A percentile compares a stretch with the other conserved stretches of the same genome.
Conservation (phyloP, 2,888 invertebrate genomes). For the Lasioglossum oenotherae region DNA sequence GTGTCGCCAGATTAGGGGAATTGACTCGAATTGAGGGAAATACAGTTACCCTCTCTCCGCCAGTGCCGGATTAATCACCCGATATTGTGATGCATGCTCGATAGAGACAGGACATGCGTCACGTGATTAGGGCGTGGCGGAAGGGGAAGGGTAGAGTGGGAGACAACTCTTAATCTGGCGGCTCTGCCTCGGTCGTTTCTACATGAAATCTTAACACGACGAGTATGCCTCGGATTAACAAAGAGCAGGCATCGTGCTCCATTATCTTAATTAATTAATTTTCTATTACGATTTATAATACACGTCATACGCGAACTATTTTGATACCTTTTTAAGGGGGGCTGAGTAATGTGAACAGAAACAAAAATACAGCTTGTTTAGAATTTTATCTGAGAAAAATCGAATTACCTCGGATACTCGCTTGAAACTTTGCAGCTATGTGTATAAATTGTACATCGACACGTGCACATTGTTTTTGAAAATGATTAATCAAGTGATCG, state of each 20-base stretch:
- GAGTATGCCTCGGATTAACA: constrained; percentile 2
- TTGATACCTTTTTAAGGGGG: neutral
- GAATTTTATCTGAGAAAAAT: neutral
- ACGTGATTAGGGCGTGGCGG: too few relatives aligned
- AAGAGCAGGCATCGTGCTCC: constrained; percentile 24
- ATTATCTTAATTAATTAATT: constrained; percentile 13
- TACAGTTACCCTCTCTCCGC: too few relatives aligned
- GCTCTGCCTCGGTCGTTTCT: constrained; percentile 27
- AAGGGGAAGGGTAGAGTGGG: too few relatives aligned
- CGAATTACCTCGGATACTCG: neutral
- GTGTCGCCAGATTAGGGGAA: too few relatives aligned
- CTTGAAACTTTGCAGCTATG: neutral
- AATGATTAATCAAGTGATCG: neutral
- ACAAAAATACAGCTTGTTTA: neutral
- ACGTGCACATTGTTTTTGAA: neutral
- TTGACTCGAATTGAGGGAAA: too few relatives aligned
- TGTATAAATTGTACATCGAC: neutral
- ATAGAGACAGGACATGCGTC: too few relatives aligned
- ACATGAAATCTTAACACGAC: constrained; percentile 13
- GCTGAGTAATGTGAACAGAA: neutral
- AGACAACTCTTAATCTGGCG: too few relatives aligned
- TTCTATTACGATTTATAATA: neutral
- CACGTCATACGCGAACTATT: neutral
- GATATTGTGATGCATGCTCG: too few relatives aligned
- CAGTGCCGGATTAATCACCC: too few relatives aligned